Evolutionary conservation across 2,113 vertebrate species (phyloP).

Genomic region (Dipodomys stephensi): DNA sequence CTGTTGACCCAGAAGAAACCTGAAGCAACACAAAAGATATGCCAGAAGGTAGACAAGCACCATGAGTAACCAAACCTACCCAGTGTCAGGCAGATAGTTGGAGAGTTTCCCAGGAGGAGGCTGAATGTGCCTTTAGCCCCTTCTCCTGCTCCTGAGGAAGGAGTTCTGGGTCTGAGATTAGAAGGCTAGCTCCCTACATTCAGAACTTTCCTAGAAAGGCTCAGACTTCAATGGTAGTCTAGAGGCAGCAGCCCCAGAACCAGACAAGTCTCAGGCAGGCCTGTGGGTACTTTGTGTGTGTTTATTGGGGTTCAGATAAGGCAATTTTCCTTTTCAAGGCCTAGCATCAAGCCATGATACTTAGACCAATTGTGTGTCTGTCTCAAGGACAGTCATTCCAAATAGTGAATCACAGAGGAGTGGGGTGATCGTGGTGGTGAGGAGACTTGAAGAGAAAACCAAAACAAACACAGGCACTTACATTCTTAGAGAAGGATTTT

Average conservation of each 20-base stretch:
- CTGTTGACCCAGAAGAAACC: not conserved
- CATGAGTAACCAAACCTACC: not conserved
- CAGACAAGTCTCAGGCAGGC: not conserved
- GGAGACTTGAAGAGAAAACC: not conserved
- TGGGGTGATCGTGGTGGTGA: too few species aligned
- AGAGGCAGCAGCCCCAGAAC: not conserved
- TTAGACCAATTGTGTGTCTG: not conserved
- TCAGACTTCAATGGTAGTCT: not conserved
- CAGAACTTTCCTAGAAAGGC: not conserved
- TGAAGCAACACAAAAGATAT: not conserved
- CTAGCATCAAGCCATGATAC: not conserved
- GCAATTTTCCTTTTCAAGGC: not conserved
- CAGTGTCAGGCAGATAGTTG: not conserved
- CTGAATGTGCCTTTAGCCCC: not conserved
- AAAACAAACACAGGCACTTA: not conserved
- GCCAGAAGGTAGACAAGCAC: not conserved
- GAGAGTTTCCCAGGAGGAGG: not conserved
- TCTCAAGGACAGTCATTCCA: not conserved
- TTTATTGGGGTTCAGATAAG: not conserved
- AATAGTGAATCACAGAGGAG: not conserved
- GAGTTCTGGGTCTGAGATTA: not conserved
- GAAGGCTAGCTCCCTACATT: not conserved
- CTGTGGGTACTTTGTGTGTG: not conserved
- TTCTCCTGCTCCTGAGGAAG: not conserved
- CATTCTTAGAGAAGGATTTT: slow-evolving; percentile 2